These are phyloP conservation scores for Frankliniella fusca DNA, from an alignment of 2,888 invertebrate species.

Conservation along the genomic window DNA sequence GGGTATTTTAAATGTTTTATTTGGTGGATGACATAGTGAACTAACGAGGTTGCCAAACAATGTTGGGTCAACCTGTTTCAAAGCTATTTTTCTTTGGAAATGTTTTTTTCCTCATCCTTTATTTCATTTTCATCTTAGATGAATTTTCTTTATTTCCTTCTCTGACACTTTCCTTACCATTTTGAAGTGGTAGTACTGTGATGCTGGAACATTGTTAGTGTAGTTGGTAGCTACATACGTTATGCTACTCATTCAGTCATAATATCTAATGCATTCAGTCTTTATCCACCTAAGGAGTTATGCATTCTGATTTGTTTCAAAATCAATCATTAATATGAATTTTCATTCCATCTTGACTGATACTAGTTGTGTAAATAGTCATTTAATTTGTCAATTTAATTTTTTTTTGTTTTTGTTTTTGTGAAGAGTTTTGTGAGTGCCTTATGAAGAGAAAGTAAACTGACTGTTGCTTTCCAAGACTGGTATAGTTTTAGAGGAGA, in stretches of 20 bases:
- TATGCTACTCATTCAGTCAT: background rate
- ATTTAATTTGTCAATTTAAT: background rate
- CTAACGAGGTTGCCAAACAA: background rate
- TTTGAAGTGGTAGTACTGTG: too few species aligned
- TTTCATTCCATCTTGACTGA: slow-evolving; percentile 7
- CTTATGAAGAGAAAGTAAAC: background rate
- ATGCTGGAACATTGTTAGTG: too few species aligned
- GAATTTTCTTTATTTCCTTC: background rate
- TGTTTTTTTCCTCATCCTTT: background rate
- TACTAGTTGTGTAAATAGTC: slow-evolving; percentile 7
- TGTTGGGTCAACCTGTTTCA: too few species aligned
- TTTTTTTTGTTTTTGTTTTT: background rate
- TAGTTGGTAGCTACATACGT: too few species aligned
- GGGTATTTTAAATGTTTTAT: slow-evolving; percentile 27
- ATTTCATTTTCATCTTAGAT: background rate
- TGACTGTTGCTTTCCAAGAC: background rate
- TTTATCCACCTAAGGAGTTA: background rate
- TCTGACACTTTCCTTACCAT: too few species aligned
- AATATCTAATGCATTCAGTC: background rate
- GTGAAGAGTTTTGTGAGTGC: background rate
- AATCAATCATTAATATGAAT: background rate
- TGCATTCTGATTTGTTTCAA: background rate
- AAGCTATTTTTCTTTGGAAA: background rate
- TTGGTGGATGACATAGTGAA: slow-evolving; percentile 28
- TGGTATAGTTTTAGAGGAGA: too few species aligned